Evolutionary conservation across 2,797 vertebrate species (phyloP), one percentile per base, ranked within the genome.

Genomic region (Myripristis jacobus): DNA sequence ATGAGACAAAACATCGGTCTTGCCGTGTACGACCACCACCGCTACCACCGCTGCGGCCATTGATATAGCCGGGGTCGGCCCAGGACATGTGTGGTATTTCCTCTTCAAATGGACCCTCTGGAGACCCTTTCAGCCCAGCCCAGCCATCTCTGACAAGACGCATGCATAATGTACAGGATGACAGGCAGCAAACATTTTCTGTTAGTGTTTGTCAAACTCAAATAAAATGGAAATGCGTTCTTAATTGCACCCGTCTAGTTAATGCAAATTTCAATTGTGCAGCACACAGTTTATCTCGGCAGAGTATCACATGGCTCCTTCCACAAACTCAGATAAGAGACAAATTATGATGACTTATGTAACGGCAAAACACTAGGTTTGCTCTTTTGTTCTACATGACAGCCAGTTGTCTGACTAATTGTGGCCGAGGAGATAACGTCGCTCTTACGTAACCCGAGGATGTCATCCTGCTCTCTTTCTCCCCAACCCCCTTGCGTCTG

Each of bases 81-180:
- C 18, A 36, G 60, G 65, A 76, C 63, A 71, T 6, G 18, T 51
- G 34, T 70, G 83, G 87, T 22, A 87, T 90, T 87, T 89, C 87
- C 86, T 79, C 59, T 77, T 53, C 22, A 44, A 56, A 60, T 31
- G 24, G 43, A 59, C 38, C 52, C 77, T 80, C 75, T 19, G 38
- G 78, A 77, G 70, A 84, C 21, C 6, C 44, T 21, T 12, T 43
- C 10, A 46, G 65, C 38, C 65, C 72, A 67, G 36, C 59, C 48
- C 76, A 75, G 18, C 22, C 46, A 70, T 57, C 25, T 38, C 57
- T 43, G 0, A 70, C 51, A 57, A 52, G 59, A 27, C 57, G 13
- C 11, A 71, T 34, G 43, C n/a, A 46, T 16, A 36, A 46, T 12
- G n/a, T 67, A 43, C 1, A 29, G 22, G 10, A 51, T 29, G 57